Evolutionary conservation across 2,797 vertebrate genomes (phyloP).

Genomic region (Amniataba percoides): DNA sequence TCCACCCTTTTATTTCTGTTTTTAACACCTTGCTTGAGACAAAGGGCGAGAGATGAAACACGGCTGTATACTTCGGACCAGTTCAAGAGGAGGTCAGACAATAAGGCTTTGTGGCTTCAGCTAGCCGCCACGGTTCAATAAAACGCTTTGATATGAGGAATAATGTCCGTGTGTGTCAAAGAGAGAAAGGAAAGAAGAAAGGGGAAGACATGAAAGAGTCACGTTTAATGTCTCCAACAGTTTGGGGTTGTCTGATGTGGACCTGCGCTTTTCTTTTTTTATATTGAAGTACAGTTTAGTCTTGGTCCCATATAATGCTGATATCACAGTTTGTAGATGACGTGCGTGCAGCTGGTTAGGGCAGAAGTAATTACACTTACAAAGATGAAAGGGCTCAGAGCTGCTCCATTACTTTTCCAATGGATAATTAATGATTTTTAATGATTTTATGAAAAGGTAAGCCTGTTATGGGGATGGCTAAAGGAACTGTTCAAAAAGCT

Average conservation of each 20-base stretch:
- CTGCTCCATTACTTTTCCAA: constrained; percentile 12
- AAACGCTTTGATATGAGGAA: constrained; percentile 70
- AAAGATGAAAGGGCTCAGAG: constrained; percentile 44
- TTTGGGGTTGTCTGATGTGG: constrained; percentile 55
- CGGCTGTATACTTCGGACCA: constrained; percentile 20
- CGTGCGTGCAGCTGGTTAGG: constrained; percentile 1
- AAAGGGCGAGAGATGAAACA: constrained; percentile 51
- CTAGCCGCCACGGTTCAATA: constrained; percentile 54
- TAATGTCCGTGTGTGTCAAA: constrained; percentile 64
- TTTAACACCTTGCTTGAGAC: constrained; percentile 62
- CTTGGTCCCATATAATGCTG: constrained; percentile 32
- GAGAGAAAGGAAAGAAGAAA: constrained; percentile 63
- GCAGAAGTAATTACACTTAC: constrained; percentile 36
- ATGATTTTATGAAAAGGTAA: constrained; percentile 29
- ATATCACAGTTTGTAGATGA: constrained; percentile 34
- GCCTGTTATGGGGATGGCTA: background rate
- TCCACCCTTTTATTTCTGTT: constrained; percentile 66
- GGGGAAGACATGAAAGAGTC: constrained; percentile 68
- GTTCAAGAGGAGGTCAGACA: constrained; percentile 64
- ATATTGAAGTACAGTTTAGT: constrained; percentile 46
- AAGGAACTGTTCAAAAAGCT: too few relatives aligned
- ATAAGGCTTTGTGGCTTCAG: constrained; percentile 55
- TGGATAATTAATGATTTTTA: constrained; percentile 46
- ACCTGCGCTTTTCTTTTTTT: constrained; percentile 39
- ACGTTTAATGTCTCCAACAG: constrained; percentile 57